These are phyloP conservation scores for Oxyruncus cristatus DNA, from an alignment of 2,113 vertebrate species.

Conservation along the genomic window DNA sequence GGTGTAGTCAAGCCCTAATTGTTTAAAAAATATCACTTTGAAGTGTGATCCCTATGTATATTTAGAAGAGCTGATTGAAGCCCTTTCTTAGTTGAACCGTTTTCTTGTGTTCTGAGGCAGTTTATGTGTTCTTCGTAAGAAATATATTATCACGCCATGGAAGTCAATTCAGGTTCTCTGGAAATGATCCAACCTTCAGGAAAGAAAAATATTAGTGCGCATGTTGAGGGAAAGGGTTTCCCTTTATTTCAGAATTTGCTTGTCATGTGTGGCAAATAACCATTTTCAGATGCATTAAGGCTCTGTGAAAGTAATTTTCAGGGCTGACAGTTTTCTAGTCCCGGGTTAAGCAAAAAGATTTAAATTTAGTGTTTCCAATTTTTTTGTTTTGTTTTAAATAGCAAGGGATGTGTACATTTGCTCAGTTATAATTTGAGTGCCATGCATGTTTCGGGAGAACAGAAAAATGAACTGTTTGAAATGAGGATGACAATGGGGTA, in stretches of 20 bases:
- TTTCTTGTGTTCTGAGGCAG: background rate
- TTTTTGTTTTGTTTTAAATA: background rate
- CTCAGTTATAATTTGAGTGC: background rate
- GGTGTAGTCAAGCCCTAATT: background rate
- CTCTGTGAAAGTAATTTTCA: conserved; percentile 29
- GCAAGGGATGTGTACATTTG: background rate
- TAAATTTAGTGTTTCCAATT: background rate
- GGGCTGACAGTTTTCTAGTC: conserved; percentile 11
- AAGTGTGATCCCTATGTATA: background rate
- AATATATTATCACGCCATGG: background rate
- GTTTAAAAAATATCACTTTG: background rate
- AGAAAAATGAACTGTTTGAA: background rate
- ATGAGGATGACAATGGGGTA: fast-evolving
- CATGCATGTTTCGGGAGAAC: background rate
- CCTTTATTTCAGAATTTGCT: background rate
- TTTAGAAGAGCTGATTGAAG: conserved; percentile 2
- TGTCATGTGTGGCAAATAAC: conserved; percentile 37
- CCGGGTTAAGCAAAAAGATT: background rate
- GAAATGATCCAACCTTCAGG: conserved; percentile 41
- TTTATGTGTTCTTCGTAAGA: background rate
- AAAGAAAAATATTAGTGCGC: conserved; percentile 48
- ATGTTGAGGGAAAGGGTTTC: conserved; percentile 19
- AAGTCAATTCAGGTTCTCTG: conserved; percentile 45
- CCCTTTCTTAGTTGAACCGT: background rate
- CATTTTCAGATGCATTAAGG: conserved; percentile 27